Percentiles rank a stretch among this genome's conserved stretches.
Evolutionary conservation across 2,113 vertebrate species (phyloP).

Genomic region (Cinclus cinclus): DNA sequence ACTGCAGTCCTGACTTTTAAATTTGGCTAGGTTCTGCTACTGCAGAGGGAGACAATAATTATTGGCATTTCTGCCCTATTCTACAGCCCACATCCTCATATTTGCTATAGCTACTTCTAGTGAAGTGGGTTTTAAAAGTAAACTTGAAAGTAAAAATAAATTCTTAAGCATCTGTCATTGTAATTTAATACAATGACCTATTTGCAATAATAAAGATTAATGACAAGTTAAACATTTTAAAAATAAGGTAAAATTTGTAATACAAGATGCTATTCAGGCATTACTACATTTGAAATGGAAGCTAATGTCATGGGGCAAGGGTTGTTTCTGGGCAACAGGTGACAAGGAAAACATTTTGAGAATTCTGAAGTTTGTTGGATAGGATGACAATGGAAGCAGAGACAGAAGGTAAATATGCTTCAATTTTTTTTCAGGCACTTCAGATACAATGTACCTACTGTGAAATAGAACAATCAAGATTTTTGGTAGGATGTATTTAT

Average conservation of each 20-base stretch:
- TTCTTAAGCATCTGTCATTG: background rate
- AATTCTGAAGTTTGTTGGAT: background rate
- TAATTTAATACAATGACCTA: background rate
- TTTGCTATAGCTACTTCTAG: background rate
- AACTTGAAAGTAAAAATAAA: background rate
- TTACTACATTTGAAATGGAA: background rate
- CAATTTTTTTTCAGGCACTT: background rate
- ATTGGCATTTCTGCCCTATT: background rate
- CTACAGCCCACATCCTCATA: background rate
- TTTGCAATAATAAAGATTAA: background rate
- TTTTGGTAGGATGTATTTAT: background rate
- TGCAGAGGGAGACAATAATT: background rate
- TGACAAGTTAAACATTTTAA: background rate
- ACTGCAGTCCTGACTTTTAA: background rate
- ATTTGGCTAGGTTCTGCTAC: background rate
- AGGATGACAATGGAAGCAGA: background rate
- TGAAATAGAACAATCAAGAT: background rate
- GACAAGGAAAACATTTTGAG: background rate
- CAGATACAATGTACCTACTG: background rate
- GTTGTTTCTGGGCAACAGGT: background rate
- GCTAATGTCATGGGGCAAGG: background rate
- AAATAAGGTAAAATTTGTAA: background rate
- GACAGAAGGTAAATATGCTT: background rate
- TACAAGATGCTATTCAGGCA: background rate
- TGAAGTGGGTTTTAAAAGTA: background rate